Conservation (phyloP, 2,888 invertebrate genomes). For the Asteroscopus sphinx region DNA sequence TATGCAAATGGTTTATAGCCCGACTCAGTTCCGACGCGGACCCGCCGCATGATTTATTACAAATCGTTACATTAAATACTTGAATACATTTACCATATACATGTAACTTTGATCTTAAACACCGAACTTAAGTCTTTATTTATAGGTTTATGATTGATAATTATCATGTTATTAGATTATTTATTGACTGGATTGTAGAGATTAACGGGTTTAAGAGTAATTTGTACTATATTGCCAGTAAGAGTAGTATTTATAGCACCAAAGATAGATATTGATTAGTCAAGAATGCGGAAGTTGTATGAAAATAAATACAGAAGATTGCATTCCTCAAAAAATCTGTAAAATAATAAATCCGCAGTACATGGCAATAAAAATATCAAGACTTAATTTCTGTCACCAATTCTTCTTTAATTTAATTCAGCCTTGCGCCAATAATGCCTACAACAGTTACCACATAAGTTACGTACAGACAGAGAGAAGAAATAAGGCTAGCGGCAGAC, state of each 20-base stretch:
- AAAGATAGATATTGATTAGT: not conserved
- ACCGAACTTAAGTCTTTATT: conserved; percentile 45
- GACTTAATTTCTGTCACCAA: conserved; percentile 1
- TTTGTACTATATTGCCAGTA: conserved; percentile 30
- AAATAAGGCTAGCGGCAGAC: conserved; percentile 67
- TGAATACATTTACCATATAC: conserved; percentile 41
- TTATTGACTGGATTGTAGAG: conserved; percentile 23
- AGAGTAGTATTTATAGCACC: conserved; percentile 16
- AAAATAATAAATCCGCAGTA: too few relatives aligned
- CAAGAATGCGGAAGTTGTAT: not conserved
- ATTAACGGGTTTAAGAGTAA: conserved; percentile 39
- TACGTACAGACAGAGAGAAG: conserved; percentile 54
- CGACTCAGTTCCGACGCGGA: conserved; percentile 57
- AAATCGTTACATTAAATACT: conserved; percentile 55
- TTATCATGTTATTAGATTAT: conserved; percentile 50
- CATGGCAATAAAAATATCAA: too few relatives aligned
- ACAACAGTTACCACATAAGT: conserved; percentile 46
- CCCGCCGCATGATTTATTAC: conserved; percentile 66
- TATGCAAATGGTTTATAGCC: conserved; percentile 78
- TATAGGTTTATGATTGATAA: conserved; percentile 54
- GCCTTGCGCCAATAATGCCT: conserved; percentile 18
- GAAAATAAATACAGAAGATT: too few relatives aligned
- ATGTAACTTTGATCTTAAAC: conserved; percentile 44
- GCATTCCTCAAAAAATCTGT: too few relatives aligned
- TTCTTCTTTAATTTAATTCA: conserved; percentile 2